These are phyloP conservation scores for Propithecus perrieri DNA, from an alignment of 2,797 vertebrate genomes.

Conservation along the genomic window DNA sequence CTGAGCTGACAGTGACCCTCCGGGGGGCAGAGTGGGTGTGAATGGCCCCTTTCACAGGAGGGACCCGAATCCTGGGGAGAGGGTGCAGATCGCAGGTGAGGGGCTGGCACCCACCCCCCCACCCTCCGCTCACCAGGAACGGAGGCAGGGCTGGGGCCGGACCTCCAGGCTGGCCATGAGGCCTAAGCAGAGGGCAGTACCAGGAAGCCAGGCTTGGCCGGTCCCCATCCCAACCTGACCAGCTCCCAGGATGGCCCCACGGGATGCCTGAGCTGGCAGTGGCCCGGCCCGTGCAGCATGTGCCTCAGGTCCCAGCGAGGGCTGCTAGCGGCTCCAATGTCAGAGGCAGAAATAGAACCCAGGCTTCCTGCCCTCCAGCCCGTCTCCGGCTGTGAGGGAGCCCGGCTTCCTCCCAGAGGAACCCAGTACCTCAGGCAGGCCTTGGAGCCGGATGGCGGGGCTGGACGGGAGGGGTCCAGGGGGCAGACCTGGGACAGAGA, in stretches of 20 bases:
- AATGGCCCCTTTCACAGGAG: not conserved
- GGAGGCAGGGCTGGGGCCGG: not conserved
- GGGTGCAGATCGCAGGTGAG: not conserved
- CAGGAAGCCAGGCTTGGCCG: not conserved
- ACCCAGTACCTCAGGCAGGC: not conserved
- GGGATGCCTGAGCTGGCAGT: not conserved
- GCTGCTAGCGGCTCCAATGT: not conserved
- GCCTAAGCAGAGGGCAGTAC: not conserved
- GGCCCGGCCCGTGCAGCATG: not conserved
- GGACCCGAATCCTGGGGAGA: not conserved
- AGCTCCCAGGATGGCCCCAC: not conserved
- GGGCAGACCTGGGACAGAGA: slow-evolving; percentile 11
- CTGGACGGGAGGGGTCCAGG: not conserved
- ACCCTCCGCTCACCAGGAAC: not conserved
- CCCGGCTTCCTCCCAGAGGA: slow-evolving; percentile 76
- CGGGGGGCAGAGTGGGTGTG: not conserved
- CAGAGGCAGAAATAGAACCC: slow-evolving; percentile 75
- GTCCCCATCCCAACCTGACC: not conserved
- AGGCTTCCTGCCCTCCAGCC: slow-evolving; percentile 69
- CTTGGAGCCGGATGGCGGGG: not conserved
- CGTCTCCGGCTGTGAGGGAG: slow-evolving; percentile 23
- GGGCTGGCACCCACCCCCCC: not conserved
- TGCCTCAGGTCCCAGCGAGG: not conserved
- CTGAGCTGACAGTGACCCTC: not conserved
- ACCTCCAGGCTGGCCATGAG: not conserved